Percentiles rank a stretch among this genome's conserved stretches.
Evolutionary conservation across 2,113 vertebrate genomes (phyloP).

Genomic region (Halichoerus grypus): DNA sequence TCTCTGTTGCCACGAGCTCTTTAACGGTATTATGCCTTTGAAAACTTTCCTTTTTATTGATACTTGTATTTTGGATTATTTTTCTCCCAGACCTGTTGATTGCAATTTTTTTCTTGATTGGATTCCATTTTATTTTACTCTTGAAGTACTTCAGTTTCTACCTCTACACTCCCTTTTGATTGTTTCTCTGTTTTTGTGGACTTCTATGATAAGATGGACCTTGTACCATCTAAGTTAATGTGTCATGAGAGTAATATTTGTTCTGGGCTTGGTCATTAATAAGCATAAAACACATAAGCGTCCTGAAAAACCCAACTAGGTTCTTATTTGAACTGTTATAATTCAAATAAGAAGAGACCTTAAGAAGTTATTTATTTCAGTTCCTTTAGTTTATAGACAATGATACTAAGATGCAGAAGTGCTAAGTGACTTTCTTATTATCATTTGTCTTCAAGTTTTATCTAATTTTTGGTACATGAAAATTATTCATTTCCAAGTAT

Average conservation of each 20-base stretch:
- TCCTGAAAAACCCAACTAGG: background rate
- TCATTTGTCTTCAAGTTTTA: constrained; percentile 76
- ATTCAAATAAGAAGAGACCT: constrained; percentile 37
- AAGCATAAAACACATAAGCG: constrained; percentile 8
- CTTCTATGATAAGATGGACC: constrained; percentile 66
- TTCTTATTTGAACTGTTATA: constrained; percentile 16
- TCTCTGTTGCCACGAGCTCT: background rate
- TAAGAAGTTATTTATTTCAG: constrained; percentile 28
- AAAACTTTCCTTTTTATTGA: constrained; percentile 12
- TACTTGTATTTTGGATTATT: constrained; percentile 20
- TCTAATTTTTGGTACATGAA: constrained; percentile 71
- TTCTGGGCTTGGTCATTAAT: constrained; percentile 46
- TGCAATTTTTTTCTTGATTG: background rate
- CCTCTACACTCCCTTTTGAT: constrained; percentile 56
- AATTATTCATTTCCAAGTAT: constrained; percentile 69
- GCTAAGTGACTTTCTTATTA: background rate
- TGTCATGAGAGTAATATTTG: constrained; percentile 78
- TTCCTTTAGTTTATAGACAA: background rate
- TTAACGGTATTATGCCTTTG: constrained; percentile 2
- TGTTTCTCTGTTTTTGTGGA: constrained; percentile 67
- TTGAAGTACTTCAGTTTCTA: constrained; percentile 43
- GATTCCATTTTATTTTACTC: constrained; percentile 64
- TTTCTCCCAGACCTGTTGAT: constrained; percentile 52
- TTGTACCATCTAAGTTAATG: constrained; percentile 74
- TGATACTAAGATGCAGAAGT: background rate